Conservation (phyloP, 2,888 invertebrate species). For the Agriotes lineatus region DNA sequence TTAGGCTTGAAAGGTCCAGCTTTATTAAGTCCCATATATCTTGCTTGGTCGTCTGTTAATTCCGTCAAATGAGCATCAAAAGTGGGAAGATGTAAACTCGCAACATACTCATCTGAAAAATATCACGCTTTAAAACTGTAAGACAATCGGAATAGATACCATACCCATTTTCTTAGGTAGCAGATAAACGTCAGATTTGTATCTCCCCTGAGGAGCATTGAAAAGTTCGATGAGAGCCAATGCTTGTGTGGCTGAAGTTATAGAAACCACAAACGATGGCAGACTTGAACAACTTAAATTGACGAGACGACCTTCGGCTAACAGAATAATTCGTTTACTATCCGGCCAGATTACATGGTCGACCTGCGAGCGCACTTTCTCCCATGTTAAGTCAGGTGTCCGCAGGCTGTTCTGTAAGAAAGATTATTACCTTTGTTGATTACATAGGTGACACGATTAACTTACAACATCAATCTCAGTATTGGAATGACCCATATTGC, state of each 20-base stretch:
- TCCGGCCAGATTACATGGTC: conserved; percentile 99
- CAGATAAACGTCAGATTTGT: conserved; percentile 97
- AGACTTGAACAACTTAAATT: conserved; percentile 97
- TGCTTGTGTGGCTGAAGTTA: conserved; percentile 97
- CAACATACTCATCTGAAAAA: conserved; percentile 92
- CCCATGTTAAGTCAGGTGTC: conserved; percentile 96
- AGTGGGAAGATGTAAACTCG: conserved; percentile 94
- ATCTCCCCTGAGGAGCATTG: conserved; percentile 94
- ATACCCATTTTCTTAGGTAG: conserved; percentile 99
- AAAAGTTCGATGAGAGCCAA: conserved; percentile 96
- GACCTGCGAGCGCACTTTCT: conserved; percentile 96
- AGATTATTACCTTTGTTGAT: background rate
- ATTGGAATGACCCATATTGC: conserved; percentile 98
- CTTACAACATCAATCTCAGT: conserved; percentile 94
- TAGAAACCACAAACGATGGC: conserved; percentile 97
- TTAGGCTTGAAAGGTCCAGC: conserved; percentile 99
- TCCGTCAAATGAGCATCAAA: conserved; percentile 98
- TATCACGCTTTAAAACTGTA: too few species aligned
- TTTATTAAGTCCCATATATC: conserved; percentile 97
- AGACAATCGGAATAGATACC: too few species aligned
- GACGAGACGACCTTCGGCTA: conserved; percentile 95
- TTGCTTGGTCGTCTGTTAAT: conserved; percentile 95
- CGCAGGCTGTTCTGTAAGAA: conserved; percentile 82
- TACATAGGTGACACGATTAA: conserved; percentile 40
- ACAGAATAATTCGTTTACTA: conserved; percentile 91